Base-by-base conservation (phyloP, 2,888 invertebrate species). In the Tinea semifulvella region DNA sequence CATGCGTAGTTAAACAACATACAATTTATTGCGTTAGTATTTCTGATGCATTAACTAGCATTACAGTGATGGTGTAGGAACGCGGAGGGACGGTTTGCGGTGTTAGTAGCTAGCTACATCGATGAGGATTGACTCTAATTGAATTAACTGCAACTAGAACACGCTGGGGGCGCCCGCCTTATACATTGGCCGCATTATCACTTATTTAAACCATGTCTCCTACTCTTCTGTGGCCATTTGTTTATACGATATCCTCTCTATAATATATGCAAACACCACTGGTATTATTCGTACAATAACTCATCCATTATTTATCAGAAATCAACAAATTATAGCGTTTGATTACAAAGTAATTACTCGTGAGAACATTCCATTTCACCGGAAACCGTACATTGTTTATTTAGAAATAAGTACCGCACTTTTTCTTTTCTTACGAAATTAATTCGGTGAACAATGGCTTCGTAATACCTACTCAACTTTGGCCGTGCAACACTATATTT, bases 111-210 rank as follows among this genome's bases (percentile, higher is more conserved):
- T n/a, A 22, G 6, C n/a, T 36, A 36, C 36, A 36, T 36, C 16
- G 36, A 54, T 65, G 65, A 60, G 71, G 66, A 70, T 73, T 71
- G 74, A 63, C 63, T 61, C 67, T 79, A 79, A 79, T 77, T 77
- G 59, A 77, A 79, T 79, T 77, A 76, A 59, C 52, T 62, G 63
- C 68, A 71, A 73, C 67, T 74, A 60, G 74, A 73, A 66, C 73
- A 62, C 61, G 63, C 58, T 53, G 52, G 56, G 56, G 57, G 56
- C 55, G 43, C 13, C 28, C 43, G 25, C 27, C 10, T 7, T 25
- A 22, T 18, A 19, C 27, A 27, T 26, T 27, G 27, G 22, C 19
- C 40, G 3, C 36, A 36, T 18, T 36, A 14, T 31, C 14, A n/a
- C 13, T 31, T 13, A 31, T 31, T 31, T 11, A 31, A 31, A 31